Conservation (phyloP, 2,797 vertebrate species). For the Tragopan temminckii region DNA sequence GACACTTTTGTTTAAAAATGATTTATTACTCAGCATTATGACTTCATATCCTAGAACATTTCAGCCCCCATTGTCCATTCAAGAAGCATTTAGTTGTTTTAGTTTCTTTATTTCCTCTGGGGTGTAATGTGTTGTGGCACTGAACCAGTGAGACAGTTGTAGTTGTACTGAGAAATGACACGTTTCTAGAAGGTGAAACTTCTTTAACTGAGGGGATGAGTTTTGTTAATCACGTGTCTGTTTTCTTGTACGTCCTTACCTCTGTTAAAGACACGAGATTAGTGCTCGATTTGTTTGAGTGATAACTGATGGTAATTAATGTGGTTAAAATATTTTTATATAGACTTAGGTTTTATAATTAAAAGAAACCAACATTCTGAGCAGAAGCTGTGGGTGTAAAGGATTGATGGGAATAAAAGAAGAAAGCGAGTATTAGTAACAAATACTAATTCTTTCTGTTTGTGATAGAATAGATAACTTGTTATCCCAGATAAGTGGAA, state of each 20-base stretch:
- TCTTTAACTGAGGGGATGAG: background rate
- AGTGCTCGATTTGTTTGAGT: background rate
- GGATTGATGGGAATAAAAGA: background rate
- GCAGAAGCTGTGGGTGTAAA: background rate
- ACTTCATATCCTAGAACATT: background rate
- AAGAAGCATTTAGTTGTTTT: background rate
- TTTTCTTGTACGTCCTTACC: too few relatives aligned
- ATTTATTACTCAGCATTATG: background rate
- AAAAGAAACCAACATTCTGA: background rate
- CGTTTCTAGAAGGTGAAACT: conserved; percentile 17
- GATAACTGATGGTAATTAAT: background rate
- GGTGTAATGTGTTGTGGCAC: background rate
- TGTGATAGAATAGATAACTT: background rate
- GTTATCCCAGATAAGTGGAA: background rate
- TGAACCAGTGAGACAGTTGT: background rate
- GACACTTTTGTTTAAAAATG: background rate
- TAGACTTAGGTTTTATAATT: background rate
- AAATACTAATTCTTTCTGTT: background rate
- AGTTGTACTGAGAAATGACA: background rate
- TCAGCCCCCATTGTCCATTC: background rate
- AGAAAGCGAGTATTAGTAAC: background rate
- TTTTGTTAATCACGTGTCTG: background rate
- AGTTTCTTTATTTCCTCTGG: background rate
- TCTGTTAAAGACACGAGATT: background rate
- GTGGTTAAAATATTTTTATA: background rate